Evolutionary conservation across 2,113 vertebrate genomes (phyloP), one percentile per base, ranked within the genome.

Genomic region (Mastomys natalensis): DNA sequence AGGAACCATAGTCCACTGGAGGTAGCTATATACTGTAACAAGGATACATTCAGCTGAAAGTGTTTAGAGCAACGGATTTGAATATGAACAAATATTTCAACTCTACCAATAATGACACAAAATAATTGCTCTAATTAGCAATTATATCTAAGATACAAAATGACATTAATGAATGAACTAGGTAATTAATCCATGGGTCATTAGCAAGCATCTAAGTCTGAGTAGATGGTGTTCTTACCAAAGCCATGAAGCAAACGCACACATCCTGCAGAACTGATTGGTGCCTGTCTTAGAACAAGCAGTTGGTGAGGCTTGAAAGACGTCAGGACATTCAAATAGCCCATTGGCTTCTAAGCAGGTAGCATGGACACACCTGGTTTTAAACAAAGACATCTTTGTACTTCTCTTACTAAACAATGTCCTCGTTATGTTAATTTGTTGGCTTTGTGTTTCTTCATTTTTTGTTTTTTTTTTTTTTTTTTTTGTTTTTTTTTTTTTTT

Each of bases 121-220:
- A 95, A 97, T 91, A 92, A 91, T 40, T 89, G 8, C 5, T 78
- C 60, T 87, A 81, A 9, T 26, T 91, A 84, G 72, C 64, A 15
- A 84, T 87, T 78, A n/a, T 48, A 80, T 68, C 87, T 90, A 66
- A 21, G 93, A 95, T 85, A 64, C 37, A 93, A 90, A 48, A 84
- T 34, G 45, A 45, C 34, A 64, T 34, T 89, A 70, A 76, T 58
- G 7, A 24, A 84, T 76, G 22, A 89, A 66, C 43, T 70, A 87
- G 93, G 77, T 53, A 87, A 74, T 70, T 84, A 84, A 31, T 43
- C 70, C 68, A 70, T 70, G 37, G 76, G 10, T 45, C 89, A 68
- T 73, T 86, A 53, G 53, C 45, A 62, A 70, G 72, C 66, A 70
- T 29, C 34, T 24, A 34, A 70, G 13, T 66, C 89, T 82, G n/a